Base-by-base conservation (phyloP, 2,113 vertebrate species). In the Dissostichus mawsoni region DNA sequence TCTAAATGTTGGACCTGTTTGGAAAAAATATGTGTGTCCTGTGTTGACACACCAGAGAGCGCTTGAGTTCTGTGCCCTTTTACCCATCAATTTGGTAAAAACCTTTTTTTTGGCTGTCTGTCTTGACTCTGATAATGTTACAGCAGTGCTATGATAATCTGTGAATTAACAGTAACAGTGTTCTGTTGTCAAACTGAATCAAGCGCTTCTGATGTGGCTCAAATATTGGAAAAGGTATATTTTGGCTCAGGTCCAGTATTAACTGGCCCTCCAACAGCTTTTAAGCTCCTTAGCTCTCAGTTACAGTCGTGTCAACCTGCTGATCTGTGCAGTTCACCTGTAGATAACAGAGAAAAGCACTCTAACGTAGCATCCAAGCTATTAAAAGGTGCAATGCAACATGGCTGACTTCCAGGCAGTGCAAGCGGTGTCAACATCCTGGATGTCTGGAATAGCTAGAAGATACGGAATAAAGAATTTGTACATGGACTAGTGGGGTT, bases 361-460 rank as follows among this genome's bases (percentile, higher is more conserved):
- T 78, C 51, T 53, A 76, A 50, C 20, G 68, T 86, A 92, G 90
- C 80, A 76, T 82, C 57, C 33, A 62, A 55, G 51, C 14, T 92
- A 94, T 94, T 95, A 94, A 94, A 94, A 71, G 95, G 94, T 95
- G 95, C 94, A 95, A 93, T 88, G 78, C 2, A 36, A 61, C 67
- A 11, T 59, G 10, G 12, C 23, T 58, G 55, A 44, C 3, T 20
- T 25, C 8, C 16, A 44, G 53, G 74, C 14, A 51, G 0, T 1
- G 9, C 25, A 50, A 7, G 25, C 20, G 20, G n/a, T 68, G 62
- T 47, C 7, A 33, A 16, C 47, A 11, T 68, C 25, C 29, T 48
- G 66, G 59, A 67, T 18, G 23, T 51, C 57, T 78, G 25, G n/a
- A 69, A 62, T 62, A 23, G 8, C 36, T 44, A 36, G 13, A 36